Evolutionary conservation across 2,797 vertebrate species (phyloP).

Genomic region (Anguilla pacifica): DNA sequence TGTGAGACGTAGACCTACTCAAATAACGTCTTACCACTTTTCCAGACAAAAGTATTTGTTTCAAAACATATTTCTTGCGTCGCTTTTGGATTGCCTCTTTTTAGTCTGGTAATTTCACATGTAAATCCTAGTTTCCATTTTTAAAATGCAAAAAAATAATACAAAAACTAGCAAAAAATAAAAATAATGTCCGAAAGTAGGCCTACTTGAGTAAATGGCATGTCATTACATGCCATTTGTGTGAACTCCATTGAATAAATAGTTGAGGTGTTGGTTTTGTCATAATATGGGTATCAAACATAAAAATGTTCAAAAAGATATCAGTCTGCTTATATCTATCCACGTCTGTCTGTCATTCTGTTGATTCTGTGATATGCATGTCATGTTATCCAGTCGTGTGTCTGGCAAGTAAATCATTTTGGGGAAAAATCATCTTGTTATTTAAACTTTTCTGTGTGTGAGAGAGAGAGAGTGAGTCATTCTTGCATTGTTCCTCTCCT

Average conservation of each 20-base stretch:
- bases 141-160: background rate
- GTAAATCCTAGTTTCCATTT: background rate
- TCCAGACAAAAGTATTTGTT: background rate
- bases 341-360: background rate
- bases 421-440: background rate
- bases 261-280: background rate
- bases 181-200: background rate
- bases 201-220: background rate
- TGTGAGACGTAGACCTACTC: background rate
- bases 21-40: background rate
- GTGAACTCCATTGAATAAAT: background rate
- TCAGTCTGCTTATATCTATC: background rate
- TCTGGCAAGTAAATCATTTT: background rate
- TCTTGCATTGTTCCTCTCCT: conserved; percentile 45
- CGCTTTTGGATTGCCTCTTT: background rate
- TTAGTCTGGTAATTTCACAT: no score
- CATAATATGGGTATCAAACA: background rate
- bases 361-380: background rate
- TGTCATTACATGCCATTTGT: background rate
- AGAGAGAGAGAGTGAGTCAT: conserved; percentile 26
- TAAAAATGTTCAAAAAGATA: background rate
- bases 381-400: background rate
- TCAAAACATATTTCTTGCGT: background rate
- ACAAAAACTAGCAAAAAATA: background rate
- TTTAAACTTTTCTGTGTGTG: background rate